These are phyloP conservation scores for Leptinotarsa defecta DNA, from an alignment of 1,140 invertebrate species.

Conservation along the genomic window DNA sequence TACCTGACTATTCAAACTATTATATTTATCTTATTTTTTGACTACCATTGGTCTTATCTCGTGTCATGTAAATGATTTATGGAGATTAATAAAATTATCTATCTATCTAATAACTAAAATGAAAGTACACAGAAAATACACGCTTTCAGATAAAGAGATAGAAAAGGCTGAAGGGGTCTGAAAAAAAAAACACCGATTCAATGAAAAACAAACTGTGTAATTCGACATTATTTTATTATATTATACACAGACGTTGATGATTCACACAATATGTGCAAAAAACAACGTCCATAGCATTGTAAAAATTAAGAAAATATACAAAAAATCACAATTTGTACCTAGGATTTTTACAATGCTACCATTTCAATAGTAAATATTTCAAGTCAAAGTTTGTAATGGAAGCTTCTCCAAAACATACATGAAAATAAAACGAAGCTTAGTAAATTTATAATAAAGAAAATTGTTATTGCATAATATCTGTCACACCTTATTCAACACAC, in stretches of 20 bases:
- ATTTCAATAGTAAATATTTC: constrained; percentile 20
- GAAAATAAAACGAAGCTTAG: neutral
- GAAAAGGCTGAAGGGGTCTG: neutral
- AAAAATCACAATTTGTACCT: constrained; percentile 37
- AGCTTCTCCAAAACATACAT: constrained; percentile 35
- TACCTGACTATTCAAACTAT: too few relatives aligned
- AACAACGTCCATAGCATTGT: constrained; percentile 38
- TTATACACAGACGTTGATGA: constrained; percentile 38
- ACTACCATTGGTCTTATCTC: too few relatives aligned
- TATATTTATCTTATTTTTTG: too few relatives aligned
- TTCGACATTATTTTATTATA: constrained; percentile 37
- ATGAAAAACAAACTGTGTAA: constrained; percentile 6
- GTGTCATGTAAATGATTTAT: too few relatives aligned
- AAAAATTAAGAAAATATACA: constrained; percentile 41
- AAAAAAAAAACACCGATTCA: neutral
- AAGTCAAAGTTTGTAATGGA: constrained; percentile 19
- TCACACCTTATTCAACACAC: neutral
- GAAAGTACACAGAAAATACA: too few relatives aligned
- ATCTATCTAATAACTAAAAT: too few relatives aligned
- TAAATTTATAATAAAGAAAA: constrained; percentile 1
- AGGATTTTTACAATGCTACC: constrained; percentile 40
- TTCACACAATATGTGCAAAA: constrained; percentile 47
- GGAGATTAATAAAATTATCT: too few relatives aligned
- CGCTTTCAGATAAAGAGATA: too few relatives aligned
- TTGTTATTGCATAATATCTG: neutral